phyloP scores from a whole-genome alignment of 2,888 invertebrate species.

The Lutraria lutraria region DNA sequence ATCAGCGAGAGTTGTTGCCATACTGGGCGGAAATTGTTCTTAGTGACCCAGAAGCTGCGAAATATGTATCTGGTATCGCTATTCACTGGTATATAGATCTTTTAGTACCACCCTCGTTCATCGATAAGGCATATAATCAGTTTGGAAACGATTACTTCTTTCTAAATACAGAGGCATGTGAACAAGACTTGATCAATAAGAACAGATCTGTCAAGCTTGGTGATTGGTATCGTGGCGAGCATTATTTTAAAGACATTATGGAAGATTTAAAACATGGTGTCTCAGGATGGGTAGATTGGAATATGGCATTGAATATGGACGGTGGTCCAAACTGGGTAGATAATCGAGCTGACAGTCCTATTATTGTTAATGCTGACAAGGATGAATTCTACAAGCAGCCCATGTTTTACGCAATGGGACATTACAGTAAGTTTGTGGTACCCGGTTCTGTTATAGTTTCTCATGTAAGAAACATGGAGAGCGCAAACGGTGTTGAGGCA shows the following conservation, averaged over 20 bases:
- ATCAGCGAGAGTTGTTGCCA: conserved; percentile 90
- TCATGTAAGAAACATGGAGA: conserved; percentile 27
- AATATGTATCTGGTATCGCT: conserved; percentile 91
- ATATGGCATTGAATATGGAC: conserved; percentile 91
- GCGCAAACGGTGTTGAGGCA: conserved; percentile 43
- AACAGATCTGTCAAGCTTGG: conserved; percentile 90
- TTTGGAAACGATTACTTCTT: conserved; percentile 89
- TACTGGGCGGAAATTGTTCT: conserved; percentile 90
- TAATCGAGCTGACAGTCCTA: conserved; percentile 93
- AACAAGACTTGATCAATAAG: conserved; percentile 87
- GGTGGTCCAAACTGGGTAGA: conserved; percentile 94
- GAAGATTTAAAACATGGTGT: conserved; percentile 92
- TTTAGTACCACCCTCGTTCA: conserved; percentile 88
- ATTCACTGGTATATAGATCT: conserved; percentile 94
- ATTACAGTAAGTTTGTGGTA: conserved; percentile 88
- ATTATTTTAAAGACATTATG: conserved; percentile 90
- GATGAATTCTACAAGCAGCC: conserved; percentile 96
- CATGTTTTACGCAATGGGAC: conserved; percentile 94
- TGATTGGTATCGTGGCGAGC: conserved; percentile 92
- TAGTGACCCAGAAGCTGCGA: conserved; percentile 81
- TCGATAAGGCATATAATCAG: conserved; percentile 90
- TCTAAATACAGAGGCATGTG: conserved; percentile 93
- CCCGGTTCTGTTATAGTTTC: conserved; percentile 57
- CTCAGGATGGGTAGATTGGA: conserved; percentile 96
- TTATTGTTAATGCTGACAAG: conserved; percentile 89